Base-by-base conservation (phyloP, 1,140 invertebrate species). In the Ceratoteleas bidentatus region DNA sequence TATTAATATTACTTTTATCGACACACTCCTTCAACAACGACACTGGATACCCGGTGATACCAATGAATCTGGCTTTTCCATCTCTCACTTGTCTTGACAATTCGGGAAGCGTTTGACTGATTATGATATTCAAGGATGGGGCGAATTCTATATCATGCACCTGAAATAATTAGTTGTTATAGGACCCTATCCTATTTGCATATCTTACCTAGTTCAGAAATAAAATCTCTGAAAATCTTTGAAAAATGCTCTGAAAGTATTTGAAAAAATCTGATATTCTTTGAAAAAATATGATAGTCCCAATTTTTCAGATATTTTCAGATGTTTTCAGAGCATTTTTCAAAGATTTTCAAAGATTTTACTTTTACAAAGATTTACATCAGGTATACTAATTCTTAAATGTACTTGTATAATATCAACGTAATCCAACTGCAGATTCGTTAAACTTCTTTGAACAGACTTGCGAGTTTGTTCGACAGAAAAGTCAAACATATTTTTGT, bases 121-220 rank as follows among this genome's bases (percentile, higher is more conserved):
- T 81, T 6, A 99, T 93, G 34, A 96, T 91, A 34, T 97, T 94
- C 3, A 95, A 86, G 69, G 93, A 94, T n/a, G 94, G 93, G 1
- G 96, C 96, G 90, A 98, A 99, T 87, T 98, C 97, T 53, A 97
- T 92, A 86, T 99, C 98, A 86, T 99, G 97, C 34, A 98, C 93
- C 96, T 98, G 88, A n/a, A 58, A 54, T 64, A 72, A 73, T n/a
- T 50, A 52, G 0, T 57, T 16, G 7, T n/a, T 60, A 24, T 24
- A 24, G 24, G 4, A 24, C 24, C 24, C 24, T 24, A 24, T 24
- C 24, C 24, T 24, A 24, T 24, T 24, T 24, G 4, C 24, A 24
- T 24, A n/a, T n/a, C n/a, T n/a, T n/a, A n/a, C n/a, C n/a, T n/a
- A n/a, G n/a, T n/a, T n/a, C n/a, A n/a, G n/a, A n/a, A n/a, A n/a